phyloP scores from a whole-genome alignment of 1,140 invertebrate species.

The Diabrotica undecimpunctata region DNA sequence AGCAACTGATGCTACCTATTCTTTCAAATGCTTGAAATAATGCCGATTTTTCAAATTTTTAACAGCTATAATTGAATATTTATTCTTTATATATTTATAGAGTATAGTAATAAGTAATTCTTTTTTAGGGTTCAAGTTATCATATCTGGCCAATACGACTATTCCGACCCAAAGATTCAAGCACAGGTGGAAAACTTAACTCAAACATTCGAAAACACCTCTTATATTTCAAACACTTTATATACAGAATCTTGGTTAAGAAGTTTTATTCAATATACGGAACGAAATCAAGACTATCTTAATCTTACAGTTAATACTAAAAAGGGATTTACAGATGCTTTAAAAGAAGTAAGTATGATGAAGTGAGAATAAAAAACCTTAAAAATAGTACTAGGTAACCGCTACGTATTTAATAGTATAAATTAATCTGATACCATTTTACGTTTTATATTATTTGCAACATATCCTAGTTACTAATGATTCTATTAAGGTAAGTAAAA shows the following conservation, averaged over 20 bases:
- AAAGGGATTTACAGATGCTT: slow-evolving; percentile 66
- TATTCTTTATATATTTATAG: no score
- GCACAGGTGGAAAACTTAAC: slow-evolving; percentile 76
- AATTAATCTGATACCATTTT: no score
- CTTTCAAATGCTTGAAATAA: no score
- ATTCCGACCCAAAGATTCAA: slow-evolving; percentile 77
- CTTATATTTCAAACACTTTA: slow-evolving; percentile 71
- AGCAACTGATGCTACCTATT: no score
- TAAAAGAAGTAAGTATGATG: slow-evolving; percentile 63
- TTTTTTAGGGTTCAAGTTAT: slow-evolving; percentile 66
- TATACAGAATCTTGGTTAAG: slow-evolving; percentile 92
- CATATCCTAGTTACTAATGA: no score
- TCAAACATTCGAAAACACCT: slow-evolving; percentile 73
- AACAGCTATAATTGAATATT: no score
- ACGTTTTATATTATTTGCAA: no score
- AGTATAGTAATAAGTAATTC: not conserved
- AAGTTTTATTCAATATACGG: slow-evolving; percentile 75
- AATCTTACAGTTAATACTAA: slow-evolving; percentile 72
- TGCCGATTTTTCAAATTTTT: no score
- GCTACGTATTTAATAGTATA: no score
- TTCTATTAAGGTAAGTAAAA: no score
- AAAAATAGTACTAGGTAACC: no score
- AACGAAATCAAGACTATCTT: slow-evolving; percentile 68
- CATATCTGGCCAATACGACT: slow-evolving; percentile 78
- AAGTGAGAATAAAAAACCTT: not conserved